Evolutionary conservation across 2,888 invertebrate genomes (phyloP), one percentile per base, ranked within the genome.

Genomic region (Clusia tigrina): DNA sequence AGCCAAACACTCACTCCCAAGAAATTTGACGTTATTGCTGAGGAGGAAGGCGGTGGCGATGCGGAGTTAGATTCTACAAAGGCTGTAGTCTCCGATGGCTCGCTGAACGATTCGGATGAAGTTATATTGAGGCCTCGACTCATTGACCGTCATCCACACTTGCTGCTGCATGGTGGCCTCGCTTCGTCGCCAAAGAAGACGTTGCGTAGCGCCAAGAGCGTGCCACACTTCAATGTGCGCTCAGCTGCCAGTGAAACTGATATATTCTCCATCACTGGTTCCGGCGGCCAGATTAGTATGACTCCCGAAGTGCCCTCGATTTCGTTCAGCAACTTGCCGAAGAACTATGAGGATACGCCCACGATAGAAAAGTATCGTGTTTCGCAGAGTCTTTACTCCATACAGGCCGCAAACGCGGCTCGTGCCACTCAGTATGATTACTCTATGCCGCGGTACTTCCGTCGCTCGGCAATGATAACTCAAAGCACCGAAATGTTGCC

Each of bases 361-460:
- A 81, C 83, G 9, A 78, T 84, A n/a, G 83, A 83, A 42, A 81
- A 83, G 63, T 84, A 84, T 65, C 78, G 81, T 18, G 84, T 83
- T 25, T 80, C 82, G 2, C 79, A 80, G 60, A 83, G 83, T 67
- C 76, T 84, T 3, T 82, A 83, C 55, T 82, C 83, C 17, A 86
- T 87, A 63, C 87, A 87, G 73, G 85, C 87, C 52, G 85, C 87
- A 0, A 87, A 86, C 51, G 77, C 76, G 15, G 77, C 75, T 0
- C 76, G 77, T 57, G 84, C 85, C 32, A 83, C 85, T 24, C 85
- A 86, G 65, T 70, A 74, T 17, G 89, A 89, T 67, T 88, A 86
- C 60, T 87, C 88, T 20, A 89, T 89, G 89, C 89, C 89, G 0
- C 83, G 89, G 63, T 88, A 88, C 70, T 89, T 88, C 68, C 86